Percentiles rank a stretch among this genome's conserved stretches.
Conservation (phyloP, 1,140 invertebrate species). For the Trachymyrmex cornetzi region DNA sequence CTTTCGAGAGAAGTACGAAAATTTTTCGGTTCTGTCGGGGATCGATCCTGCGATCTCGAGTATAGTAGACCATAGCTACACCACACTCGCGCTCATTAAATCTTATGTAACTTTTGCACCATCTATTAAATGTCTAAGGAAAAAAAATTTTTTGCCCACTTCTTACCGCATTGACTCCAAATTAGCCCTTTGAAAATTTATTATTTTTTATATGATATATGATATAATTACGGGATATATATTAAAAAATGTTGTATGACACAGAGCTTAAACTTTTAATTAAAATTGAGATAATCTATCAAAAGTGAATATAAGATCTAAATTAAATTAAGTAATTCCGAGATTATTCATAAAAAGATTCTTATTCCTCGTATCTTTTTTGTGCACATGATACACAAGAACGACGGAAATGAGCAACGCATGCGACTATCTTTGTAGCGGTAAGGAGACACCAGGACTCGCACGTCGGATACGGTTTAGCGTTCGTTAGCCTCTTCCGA, state of each 20-base stretch:
- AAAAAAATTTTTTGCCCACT: too few relatives aligned
- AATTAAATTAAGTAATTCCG: slow-evolving; percentile 1
- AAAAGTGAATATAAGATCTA: neutral
- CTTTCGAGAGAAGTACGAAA: too few relatives aligned
- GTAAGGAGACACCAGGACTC: slow-evolving; percentile 69
- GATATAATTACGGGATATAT: neutral
- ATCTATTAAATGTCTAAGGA: too few relatives aligned
- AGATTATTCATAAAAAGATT: neutral
- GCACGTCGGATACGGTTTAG: slow-evolving; percentile 69
- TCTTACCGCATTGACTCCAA: too few relatives aligned
- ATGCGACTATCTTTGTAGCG: slow-evolving; percentile 61
- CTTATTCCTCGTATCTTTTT: neutral
- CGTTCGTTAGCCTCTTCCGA: slow-evolving; percentile 68
- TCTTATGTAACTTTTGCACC: too few relatives aligned
- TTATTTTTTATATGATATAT: neutral
- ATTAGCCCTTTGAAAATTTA: too few relatives aligned
- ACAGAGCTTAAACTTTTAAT: slow-evolving; percentile 8
- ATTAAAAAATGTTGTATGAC: neutral
- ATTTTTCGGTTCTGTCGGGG: too few relatives aligned
- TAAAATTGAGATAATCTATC: neutral
- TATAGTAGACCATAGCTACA: too few relatives aligned
- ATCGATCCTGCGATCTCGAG: too few relatives aligned
- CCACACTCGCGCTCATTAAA: too few relatives aligned
- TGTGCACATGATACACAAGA: neutral
- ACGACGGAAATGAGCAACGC: neutral